Base-by-base conservation (phyloP, 2,888 invertebrate genomes). In the Chromoteleia sp. region DNA sequence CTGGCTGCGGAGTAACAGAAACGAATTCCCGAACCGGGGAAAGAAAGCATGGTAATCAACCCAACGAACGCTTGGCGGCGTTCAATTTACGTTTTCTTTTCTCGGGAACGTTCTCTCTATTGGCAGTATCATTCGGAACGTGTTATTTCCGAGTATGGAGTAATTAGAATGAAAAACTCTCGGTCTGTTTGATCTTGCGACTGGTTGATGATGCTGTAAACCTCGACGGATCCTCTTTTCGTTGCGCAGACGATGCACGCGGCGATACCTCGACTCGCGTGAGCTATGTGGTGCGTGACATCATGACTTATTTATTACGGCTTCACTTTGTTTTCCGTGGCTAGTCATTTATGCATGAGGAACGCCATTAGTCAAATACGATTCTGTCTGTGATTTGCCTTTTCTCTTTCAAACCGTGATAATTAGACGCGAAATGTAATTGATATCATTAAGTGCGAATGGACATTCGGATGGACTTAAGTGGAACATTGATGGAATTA, bases 121-220 rank as follows among this genome's bases (percentile, higher is more conserved):
- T n/a, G 8, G 68, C 25, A 29, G 21, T 75, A 63, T 58, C 58
- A 59, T 17, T 67, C 29, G 71, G 39, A 70, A 71, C 71, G 84
- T 86, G 84, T 80, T 85, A 86, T 87, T 86, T 84, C 84, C 63
- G 41, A 43, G 81, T 76, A 70, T 41, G 63, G 76, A 82, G 83
- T 85, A 86, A 87, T 87, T 86, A 85, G 85, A 88, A 89, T 88
- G 87, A 88, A 86, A 89, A 87, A 87, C 87, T 86, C 89, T 84
- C 90, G 87, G 88, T 87, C 87, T 87, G 88, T 89, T 89, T 89
- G 87, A 89, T 90, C 85, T 86, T 80, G 73, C 61, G 58, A 56
- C 74, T 77, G 78, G 73, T 83, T 83, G 84, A 88, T 86, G 87
- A 87, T 85, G 84, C 84, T 83, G 84, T 85, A 84, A 84, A 56